Conservation (phyloP, 2,888 invertebrate genomes). For the Trachelus tabidus region DNA sequence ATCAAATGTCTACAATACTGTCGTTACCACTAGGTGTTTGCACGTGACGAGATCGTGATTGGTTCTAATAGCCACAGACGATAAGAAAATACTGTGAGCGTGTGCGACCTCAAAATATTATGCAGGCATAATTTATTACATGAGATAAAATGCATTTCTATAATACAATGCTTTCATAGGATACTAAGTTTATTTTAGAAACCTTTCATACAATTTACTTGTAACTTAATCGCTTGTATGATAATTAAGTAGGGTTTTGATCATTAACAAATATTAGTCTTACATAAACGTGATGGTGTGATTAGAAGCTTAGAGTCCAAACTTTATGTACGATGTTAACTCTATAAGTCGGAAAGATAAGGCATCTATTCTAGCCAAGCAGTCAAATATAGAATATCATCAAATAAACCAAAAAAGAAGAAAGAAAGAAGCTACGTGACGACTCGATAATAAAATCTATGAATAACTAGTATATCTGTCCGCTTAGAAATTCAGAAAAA, state of each 20-base stretch:
- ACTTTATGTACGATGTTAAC: neutral
- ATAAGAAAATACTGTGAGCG: neutral
- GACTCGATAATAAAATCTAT: neutral
- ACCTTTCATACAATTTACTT: neutral
- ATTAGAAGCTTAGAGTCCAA: neutral
- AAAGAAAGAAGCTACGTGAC: neutral
- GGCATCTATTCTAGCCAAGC: neutral
- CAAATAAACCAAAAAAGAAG: neutral
- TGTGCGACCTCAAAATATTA: neutral
- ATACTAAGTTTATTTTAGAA: neutral
- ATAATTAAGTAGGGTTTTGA: neutral
- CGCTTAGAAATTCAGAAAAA: neutral
- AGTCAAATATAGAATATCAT: neutral
- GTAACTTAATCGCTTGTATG: neutral
- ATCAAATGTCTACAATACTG: neutral
- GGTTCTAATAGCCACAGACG: neutral
- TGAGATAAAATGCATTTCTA: neutral
- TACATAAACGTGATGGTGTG: neutral
- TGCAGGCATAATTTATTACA: neutral
- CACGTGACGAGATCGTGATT: neutral
- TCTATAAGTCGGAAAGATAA: neutral
- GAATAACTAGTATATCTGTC: neutral
- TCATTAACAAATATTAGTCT: neutral
- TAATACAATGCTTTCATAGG: neutral
- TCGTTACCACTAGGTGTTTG: neutral